Percentiles rank a stretch among this genome's conserved stretches.
These are phyloP conservation scores for Pollenia angustigena DNA, from an alignment of 2,888 invertebrate genomes.

Conservation along the genomic window DNA sequence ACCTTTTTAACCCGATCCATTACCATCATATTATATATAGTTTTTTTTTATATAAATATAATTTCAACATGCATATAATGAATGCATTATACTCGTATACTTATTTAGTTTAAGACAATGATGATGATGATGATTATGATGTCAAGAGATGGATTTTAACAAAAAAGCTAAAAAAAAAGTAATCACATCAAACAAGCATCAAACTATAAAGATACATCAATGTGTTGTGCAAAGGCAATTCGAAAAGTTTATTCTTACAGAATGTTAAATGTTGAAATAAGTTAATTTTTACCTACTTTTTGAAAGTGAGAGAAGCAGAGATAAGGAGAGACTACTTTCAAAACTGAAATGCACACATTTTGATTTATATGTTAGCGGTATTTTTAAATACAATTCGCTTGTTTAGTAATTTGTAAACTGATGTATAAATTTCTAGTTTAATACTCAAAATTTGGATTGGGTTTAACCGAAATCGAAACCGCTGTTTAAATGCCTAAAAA, in stretches of 20 bases:
- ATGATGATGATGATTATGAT: conserved; percentile 6
- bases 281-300: no score
- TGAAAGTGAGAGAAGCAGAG: no score
- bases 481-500: no score
- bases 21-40: conserved; percentile 4
- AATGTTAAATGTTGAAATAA: not conserved
- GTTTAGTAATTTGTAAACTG: no score
- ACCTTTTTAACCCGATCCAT: conserved; percentile 46
- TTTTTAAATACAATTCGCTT: no score
- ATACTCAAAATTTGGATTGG: no score
- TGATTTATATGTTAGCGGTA: no score
- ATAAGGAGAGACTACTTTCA: no score
- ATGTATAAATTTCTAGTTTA: no score
- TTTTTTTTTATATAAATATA: not conserved
- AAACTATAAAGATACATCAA: not conserved
- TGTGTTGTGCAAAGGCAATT: not conserved
- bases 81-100: conserved; percentile 25
- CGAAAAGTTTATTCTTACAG: not conserved
- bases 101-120: conserved; percentile 17
- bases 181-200: conserved; percentile 16
- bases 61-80: conserved; percentile 25
- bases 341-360: no score
- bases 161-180: not conserved
- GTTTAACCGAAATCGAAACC: no score
- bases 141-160: conserved; percentile 4